These are phyloP conservation scores for Cylindroiulus punctatus DNA, from an alignment of 2,888 invertebrate species.

Conservation along the genomic window DNA sequence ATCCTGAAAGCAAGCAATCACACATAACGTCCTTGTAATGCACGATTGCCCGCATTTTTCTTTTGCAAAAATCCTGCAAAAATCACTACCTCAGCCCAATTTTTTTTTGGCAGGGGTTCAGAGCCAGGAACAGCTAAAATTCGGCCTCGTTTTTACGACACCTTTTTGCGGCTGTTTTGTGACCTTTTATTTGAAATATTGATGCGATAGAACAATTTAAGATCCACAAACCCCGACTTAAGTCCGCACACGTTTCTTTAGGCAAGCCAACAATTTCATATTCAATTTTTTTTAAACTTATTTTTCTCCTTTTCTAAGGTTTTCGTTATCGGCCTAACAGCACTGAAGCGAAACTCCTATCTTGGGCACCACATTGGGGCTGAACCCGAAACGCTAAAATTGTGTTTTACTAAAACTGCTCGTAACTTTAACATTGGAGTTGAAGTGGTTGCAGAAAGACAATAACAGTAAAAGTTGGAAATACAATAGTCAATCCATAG, in stretches of 20 bases:
- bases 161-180: conserved; percentile 22
- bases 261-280: conserved; percentile 5
- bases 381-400: not conserved
- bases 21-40: conserved; percentile 31
- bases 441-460: not conserved
- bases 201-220: conserved; percentile 42
- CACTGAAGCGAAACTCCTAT: not conserved
- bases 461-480: not conserved
- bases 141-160: conserved; percentile 22
- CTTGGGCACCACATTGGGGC: not conserved
- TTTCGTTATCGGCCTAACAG: not conserved
- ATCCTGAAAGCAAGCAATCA: conserved; percentile 25
- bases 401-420: not conserved
- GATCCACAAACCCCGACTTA: not conserved
- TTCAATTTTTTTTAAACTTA: conserved; percentile 13
- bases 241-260: conserved; percentile 3
- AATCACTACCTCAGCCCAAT: conserved; percentile 31
- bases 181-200: conserved; percentile 38
- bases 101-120: conserved; percentile 35
- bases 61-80: not conserved
- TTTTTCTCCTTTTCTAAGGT: not conserved
- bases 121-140: not conserved
- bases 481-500: too few relatives aligned
- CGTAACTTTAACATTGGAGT: too few relatives aligned
- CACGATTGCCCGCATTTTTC: not conserved